These are phyloP conservation scores for Varanus komodoensis DNA, from an alignment of 2,113 vertebrate species.

Conservation along the genomic window DNA sequence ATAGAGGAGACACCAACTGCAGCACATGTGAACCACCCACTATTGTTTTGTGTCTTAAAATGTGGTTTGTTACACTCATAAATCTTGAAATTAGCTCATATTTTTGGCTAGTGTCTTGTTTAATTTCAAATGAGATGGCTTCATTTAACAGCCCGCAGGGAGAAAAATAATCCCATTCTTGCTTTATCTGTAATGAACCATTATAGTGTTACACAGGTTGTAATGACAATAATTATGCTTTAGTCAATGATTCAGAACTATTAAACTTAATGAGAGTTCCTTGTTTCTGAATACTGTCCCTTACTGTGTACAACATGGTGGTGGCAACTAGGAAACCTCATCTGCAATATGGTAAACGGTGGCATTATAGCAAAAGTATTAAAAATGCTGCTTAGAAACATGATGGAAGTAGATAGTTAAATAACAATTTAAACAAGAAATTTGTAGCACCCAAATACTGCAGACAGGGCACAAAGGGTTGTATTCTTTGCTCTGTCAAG, in stretches of 20 bases:
- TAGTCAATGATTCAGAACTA: not conserved
- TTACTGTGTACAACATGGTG: not conserved
- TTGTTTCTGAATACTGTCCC: not conserved
- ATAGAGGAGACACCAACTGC: not conserved
- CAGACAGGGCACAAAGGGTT: not conserved
- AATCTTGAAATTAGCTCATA: not conserved
- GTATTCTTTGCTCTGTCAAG: not conserved
- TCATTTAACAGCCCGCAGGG: not conserved
- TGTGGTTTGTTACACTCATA: not conserved
- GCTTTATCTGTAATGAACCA: not conserved
- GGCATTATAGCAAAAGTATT: no score
- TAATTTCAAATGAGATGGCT: not conserved
- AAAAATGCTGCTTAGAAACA: not conserved
- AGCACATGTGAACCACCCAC: not conserved
- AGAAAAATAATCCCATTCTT: not conserved
- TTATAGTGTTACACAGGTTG: not conserved
- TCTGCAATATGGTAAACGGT: not conserved
- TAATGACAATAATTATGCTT: not conserved
- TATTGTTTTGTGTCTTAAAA: not conserved
- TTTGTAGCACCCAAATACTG: not conserved
- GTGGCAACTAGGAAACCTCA: not conserved
- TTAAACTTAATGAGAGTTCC: not conserved
- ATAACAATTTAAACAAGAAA: not conserved
- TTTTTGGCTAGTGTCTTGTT: not conserved
- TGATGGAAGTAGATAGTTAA: not conserved